Conservation (phyloP, 2,113 vertebrate species). For the Indri indri region DNA sequence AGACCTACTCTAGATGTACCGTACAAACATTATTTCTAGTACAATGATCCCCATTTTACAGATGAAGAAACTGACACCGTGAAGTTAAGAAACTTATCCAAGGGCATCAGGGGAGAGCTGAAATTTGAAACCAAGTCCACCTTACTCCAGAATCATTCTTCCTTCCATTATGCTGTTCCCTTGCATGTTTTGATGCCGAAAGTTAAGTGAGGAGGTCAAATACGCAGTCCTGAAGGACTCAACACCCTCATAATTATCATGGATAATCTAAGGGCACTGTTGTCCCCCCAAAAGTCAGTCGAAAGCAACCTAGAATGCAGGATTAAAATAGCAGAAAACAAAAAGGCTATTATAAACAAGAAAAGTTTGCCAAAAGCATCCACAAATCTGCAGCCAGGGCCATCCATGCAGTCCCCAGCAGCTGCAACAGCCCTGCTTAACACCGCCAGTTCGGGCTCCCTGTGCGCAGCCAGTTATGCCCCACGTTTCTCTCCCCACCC, state of each 20-base stretch:
- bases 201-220: neutral
- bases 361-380: neutral
- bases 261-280: neutral
- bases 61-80: neutral
- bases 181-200: neutral
- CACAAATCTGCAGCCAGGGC: neutral
- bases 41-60: neutral
- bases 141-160: neutral
- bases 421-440: neutral
- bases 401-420: neutral
- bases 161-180: neutral
- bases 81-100: neutral
- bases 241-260: neutral
- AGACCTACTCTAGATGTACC: neutral
- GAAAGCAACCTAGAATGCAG: constrained; percentile 9
- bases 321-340: neutral
- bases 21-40: neutral
- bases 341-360: neutral
- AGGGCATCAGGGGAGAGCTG: neutral
- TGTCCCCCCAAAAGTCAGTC: neutral
- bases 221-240: neutral
- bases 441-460: neutral
- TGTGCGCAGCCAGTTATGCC: neutral
- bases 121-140: constrained; percentile 33
- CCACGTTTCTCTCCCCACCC: neutral